Base-by-base conservation (phyloP, 2,888 invertebrate genomes). In the Copidosoma aretas region DNA sequence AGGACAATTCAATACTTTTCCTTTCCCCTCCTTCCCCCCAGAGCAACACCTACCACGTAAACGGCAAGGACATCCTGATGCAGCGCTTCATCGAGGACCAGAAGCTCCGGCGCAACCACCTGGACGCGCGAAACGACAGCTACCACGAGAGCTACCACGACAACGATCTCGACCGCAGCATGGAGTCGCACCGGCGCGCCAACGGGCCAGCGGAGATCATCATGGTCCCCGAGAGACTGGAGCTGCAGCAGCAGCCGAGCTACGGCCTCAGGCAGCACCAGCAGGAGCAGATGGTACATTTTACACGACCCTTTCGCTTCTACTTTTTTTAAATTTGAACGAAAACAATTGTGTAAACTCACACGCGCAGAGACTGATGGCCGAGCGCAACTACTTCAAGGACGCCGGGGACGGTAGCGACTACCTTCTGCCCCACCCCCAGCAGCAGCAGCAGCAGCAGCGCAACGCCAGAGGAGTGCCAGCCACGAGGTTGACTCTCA, bases 21-120 rank as follows among this genome's bases (percentile, higher is more conserved):
- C 49, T 5, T 49, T 49, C 10, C 10, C 15, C 15, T 15, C 4
- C 49, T 10, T 49, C 8, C 32, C 32, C 22, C 3, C 5, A 90
- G 72, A 86, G 89, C 54, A 86, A 90, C 57, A 89, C 90, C 77
- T 82, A 85, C 66, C 89, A 91, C 17, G 90, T 91, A 74, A 91
- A 90, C 75, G 94, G 94, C 0, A 95, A 95, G 85, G 92, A 94
- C 79, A 90, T 94, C 73, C 84, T 95, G 2, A 91, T 94, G 89
- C 88, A 91, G 75, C 85, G 94, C 64, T 94, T 93, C 80, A 94
- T 94, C 73, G 91, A 93, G 79, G 94, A 94, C 81, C 93, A 86
- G 52, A 82, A 80, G 43, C 74, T 78, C 8, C 74, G 82, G 19
- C 76, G 78, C n/a, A 77, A 75, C 10, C 73, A 78, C 10, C 32